A percentile compares a stretch with the other conserved stretches of the same genome.
Conservation (phyloP, 2,113 vertebrate genomes). For the Phaethon lepturus region DNA sequence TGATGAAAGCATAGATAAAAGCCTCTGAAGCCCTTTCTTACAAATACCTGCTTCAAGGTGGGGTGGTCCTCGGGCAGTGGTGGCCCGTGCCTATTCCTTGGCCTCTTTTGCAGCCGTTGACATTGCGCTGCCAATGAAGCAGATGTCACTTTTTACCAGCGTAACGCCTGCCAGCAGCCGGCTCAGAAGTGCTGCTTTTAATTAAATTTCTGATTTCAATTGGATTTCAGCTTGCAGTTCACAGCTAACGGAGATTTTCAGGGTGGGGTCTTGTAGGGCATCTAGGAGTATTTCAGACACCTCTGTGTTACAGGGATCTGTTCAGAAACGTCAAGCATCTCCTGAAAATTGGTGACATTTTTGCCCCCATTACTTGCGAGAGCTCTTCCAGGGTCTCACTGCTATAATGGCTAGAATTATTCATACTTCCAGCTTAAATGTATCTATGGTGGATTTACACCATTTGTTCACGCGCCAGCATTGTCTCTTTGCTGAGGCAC, state of each 20-base stretch:
- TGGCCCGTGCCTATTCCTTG: background rate
- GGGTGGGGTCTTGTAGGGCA: background rate
- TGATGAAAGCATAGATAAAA: background rate
- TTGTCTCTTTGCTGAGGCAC: background rate
- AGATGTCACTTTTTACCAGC: slow-evolving; percentile 68
- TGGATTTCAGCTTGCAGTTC: slow-evolving; percentile 30
- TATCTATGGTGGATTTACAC: background rate
- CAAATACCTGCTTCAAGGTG: background rate
- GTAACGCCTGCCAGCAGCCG: slow-evolving; percentile 39
- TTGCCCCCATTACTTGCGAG: background rate
- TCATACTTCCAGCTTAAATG: background rate
- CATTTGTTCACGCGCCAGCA: background rate
- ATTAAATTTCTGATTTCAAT: slow-evolving; percentile 64
- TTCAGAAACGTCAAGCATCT: background rate
- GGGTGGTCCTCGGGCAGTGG: background rate
- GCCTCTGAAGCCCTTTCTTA: background rate
- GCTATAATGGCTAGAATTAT: background rate
- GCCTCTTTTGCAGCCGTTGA: background rate
- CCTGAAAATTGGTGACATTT: background rate
- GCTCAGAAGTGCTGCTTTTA: slow-evolving; percentile 55
- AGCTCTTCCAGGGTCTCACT: background rate
- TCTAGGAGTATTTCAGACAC: background rate
- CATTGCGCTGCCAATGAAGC: slow-evolving; percentile 40
- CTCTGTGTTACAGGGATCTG: background rate
- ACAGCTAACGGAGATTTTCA: background rate